Evolutionary conservation across 2,113 vertebrate genomes (phyloP).

Genomic region (Triplophysa tibetana): DNA sequence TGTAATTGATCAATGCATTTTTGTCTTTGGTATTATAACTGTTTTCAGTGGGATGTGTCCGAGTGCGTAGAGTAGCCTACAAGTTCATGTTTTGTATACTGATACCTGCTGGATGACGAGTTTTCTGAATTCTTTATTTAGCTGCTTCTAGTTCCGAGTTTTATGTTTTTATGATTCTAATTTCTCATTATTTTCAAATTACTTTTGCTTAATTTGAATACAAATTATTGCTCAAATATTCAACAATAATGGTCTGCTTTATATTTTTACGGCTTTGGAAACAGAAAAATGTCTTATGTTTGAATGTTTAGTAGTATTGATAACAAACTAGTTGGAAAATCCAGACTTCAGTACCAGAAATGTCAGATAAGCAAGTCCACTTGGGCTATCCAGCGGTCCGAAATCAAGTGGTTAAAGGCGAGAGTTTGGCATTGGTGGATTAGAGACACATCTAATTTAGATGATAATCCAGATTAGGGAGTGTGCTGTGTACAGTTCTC

Average conservation of each 20-base stretch:
- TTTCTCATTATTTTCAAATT: too few relatives aligned
- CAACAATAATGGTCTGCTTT: not conserved
- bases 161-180: too few relatives aligned
- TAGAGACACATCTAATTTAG: constrained; percentile 68
- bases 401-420: constrained; percentile 47
- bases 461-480: constrained; percentile 74
- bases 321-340: not conserved
- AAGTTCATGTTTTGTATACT: not conserved
- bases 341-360: not conserved
- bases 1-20: not conserved
- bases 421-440: constrained; percentile 59
- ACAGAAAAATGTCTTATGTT: not conserved
- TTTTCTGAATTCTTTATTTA: not conserved
- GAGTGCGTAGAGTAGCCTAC: not conserved
- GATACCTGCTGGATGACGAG: not conserved
- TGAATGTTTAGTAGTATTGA: not conserved
- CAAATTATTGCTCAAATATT: not conserved
- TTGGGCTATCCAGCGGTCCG: constrained; percentile 1
- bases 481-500: constrained; percentile 46
- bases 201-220: not conserved
- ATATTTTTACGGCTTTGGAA: not conserved
- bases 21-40: constrained; percentile 22
- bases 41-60: constrained; percentile 26
- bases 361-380: not conserved
- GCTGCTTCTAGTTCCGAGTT: not conserved